Conservation (phyloP, 2,113 vertebrate species). For the Gallinago media region DNA sequence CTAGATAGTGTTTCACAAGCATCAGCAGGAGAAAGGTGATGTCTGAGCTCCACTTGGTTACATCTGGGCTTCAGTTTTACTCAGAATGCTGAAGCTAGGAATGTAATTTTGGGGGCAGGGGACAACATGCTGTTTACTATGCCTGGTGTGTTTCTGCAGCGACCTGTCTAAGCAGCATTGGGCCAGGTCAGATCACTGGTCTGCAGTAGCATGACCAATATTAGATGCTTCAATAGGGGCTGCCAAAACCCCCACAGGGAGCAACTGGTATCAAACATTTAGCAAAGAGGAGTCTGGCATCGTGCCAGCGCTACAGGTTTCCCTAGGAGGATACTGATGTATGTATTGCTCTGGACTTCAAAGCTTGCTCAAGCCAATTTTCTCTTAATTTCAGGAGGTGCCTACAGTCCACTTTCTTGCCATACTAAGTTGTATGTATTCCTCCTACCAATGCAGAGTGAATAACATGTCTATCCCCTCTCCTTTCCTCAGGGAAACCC, state of each 20-base stretch:
- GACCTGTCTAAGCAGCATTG: not conserved
- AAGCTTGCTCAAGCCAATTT: not conserved
- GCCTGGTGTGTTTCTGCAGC: not conserved
- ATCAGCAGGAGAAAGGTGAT: not conserved
- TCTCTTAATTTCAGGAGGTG: not conserved
- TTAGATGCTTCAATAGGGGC: not conserved
- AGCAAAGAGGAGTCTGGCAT: not conserved
- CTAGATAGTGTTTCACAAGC: not conserved
- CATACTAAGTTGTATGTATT: not conserved
- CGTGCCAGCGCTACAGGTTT: not conserved
- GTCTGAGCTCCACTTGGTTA: not conserved
- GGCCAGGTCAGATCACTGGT: rapidly evolving
- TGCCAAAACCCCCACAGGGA: not conserved
- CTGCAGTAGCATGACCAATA: rapidly evolving
- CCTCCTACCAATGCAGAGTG: rapidly evolving
- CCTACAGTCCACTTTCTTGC: not conserved
- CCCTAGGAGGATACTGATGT: not conserved
- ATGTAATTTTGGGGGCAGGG: not conserved
- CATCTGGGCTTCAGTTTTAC: not conserved
- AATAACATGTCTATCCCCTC: not conserved
- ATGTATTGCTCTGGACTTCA: not conserved
- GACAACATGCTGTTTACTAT: not conserved
- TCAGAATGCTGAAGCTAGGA: not conserved
- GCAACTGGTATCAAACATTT: not conserved
- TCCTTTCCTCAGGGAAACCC: not conserved